Conservation (phyloP, 2,888 invertebrate genomes). For the Entomobrya multifasciata region DNA sequence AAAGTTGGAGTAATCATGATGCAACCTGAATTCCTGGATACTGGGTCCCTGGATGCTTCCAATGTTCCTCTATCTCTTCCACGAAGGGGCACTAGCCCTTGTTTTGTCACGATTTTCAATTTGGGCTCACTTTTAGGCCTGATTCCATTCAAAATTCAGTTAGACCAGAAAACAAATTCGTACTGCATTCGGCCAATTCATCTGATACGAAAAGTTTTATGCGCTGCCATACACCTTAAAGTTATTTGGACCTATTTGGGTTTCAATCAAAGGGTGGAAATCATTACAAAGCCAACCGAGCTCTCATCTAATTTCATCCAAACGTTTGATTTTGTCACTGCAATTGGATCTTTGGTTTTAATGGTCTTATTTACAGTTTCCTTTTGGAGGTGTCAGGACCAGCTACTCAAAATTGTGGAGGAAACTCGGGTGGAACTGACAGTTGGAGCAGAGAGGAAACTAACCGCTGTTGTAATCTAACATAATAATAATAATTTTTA, state of each 20-base stretch:
- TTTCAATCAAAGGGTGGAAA: neutral
- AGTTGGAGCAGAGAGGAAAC: neutral
- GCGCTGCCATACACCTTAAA: neutral
- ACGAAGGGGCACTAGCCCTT: slow-evolving; percentile 3
- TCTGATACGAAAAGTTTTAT: slow-evolving; percentile 31
- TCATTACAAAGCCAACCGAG: neutral
- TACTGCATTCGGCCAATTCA: neutral
- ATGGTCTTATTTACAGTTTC: neutral
- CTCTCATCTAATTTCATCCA: slow-evolving; percentile 28
- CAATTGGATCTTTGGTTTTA: neutral
- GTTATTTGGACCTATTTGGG: neutral
- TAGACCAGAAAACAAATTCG: neutral
- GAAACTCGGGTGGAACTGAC: neutral
- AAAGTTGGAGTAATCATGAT: neutral
- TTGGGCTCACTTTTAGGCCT: slow-evolving; percentile 1
- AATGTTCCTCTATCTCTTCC: neutral
- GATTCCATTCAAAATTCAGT: slow-evolving; percentile 33
- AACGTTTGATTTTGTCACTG: slow-evolving; percentile 36
- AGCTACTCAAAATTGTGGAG: slow-evolving; percentile 29
- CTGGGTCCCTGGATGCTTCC: neutral
- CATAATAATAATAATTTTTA: neutral
- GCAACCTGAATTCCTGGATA: too few relatives aligned
- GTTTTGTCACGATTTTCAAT: slow-evolving; percentile 7
- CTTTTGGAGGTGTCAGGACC: slow-evolving; percentile 27
- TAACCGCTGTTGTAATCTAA: neutral